Percentiles rank a stretch among this genome's conserved stretches.
phyloP scores from a whole-genome alignment of 92 coral and sea anemone genomes.

The Plumapathes pennacea region DNA sequence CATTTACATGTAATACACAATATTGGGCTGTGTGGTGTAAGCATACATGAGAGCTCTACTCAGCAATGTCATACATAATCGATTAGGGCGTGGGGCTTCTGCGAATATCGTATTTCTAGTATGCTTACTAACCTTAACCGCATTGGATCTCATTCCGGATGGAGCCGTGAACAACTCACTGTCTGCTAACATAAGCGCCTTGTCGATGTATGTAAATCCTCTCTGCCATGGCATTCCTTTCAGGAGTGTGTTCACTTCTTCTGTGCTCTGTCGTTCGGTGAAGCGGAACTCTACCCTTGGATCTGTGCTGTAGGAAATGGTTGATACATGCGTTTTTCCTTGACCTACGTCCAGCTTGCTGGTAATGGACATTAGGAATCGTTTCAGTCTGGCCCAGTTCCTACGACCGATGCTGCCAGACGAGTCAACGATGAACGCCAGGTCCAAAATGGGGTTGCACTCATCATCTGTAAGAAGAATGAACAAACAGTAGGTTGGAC shows the following conservation, averaged over 20 bases:
- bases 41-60: no score
- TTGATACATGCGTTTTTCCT: constrained; percentile 56
- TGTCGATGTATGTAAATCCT: constrained; percentile 33
- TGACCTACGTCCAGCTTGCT: constrained; percentile 57
- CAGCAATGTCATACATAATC: no score
- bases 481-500: no score
- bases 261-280: constrained; percentile 19
- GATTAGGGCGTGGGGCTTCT: no score
- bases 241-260: not conserved
- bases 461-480: constrained; percentile 11
- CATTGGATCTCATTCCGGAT: constrained; percentile 28
- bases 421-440: constrained; percentile 68
- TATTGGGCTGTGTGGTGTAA: no score
- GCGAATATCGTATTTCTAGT: no score
- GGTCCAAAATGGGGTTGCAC: constrained; percentile 50
- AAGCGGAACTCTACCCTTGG: constrained; percentile 48
- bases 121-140: constrained; percentile 15
- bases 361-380: constrained; percentile 42
- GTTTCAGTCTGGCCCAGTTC: constrained; percentile 62
- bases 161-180: constrained; percentile 13
- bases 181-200: constrained; percentile 22
- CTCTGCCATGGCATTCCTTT: constrained; percentile 34
- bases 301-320: constrained; percentile 53
- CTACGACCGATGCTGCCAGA: constrained; percentile 70
- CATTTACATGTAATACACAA: no score